These are phyloP conservation scores for Heterotis niloticus DNA, from an alignment of 2,113 vertebrate species.

Conservation along the genomic window DNA sequence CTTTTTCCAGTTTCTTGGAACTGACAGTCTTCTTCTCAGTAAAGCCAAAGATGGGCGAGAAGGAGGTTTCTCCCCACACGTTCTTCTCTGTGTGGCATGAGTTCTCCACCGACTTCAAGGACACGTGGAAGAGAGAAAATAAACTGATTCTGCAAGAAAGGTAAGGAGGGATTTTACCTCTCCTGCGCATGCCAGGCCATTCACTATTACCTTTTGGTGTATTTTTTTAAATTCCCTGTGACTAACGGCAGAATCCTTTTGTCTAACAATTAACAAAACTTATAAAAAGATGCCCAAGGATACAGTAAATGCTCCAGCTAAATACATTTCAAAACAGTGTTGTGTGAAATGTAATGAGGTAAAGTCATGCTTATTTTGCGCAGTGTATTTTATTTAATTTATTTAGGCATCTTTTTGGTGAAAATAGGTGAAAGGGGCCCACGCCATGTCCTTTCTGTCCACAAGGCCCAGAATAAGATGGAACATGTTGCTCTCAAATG, in stretches of 20 bases:
- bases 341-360: no score
- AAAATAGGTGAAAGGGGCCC: not conserved
- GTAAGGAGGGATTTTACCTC: slow-evolving; percentile 50
- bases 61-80: slow-evolving; percentile 85
- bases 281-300: no score
- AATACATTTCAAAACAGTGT: no score
- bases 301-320: no score
- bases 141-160: slow-evolving; percentile 90
- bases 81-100: slow-evolving; percentile 96
- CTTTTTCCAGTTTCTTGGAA: slow-evolving; percentile 82
- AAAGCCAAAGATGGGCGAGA: slow-evolving; percentile 89
- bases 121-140: slow-evolving; percentile 95
- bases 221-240: no score
- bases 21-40: slow-evolving; percentile 85
- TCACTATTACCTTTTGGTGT: no score
- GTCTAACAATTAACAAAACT: no score
- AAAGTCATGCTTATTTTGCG: no score
- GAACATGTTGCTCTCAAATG: slow-evolving; percentile 18
- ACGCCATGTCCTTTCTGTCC: slow-evolving; percentile 3
- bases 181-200: no score
- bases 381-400: not conserved
- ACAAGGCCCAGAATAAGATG: slow-evolving; percentile 9
- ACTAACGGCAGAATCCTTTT: no score
- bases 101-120: slow-evolving; percentile 96
- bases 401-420: not conserved